Base-by-base conservation (phyloP, 2,113 vertebrate genomes). In the Lipophrys pholis region DNA sequence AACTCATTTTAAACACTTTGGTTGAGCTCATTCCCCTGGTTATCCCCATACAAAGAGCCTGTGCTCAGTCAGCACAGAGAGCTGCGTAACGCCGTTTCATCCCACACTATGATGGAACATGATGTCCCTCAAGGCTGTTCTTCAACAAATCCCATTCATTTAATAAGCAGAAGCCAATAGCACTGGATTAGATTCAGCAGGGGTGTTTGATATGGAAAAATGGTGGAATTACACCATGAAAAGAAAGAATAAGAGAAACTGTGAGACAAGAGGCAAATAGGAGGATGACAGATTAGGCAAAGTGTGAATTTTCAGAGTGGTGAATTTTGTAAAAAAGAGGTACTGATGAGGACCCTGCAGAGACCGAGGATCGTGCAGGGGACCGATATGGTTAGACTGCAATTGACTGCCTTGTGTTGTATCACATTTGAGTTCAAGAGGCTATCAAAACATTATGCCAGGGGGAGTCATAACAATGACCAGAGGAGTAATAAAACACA, bases 71-170 rank as follows among this genome's bases (percentile, higher is more conserved):
- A 80, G 60, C 74, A 65, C 67, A 73, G 68, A 83, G 56, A 5
- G 14, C 36, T 66, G 54, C 56, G 61, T 69, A 77, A 73, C 21
- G 46, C 40, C 1, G 39, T 63, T 84, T 71, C 59, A 76, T 84
- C 51, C 75, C 65, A 71, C 71, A 68, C 60, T 57, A 59, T 5
- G 60, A 78, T 45, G 62, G 73, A 84, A 62, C 61, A 73, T 73
- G 59, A 55, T 14, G 53, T 77, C 76, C 80, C 86, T 73, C 56
- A 73, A 74, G 80, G 85, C 68, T 40, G 40, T 74, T 73, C 59
- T 84, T 90, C 67, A 83, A 89, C 82, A 86, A 86, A 87, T 82
- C 62, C 75, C 58, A 86, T 88, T 86, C 65, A 82, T 85, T 86
- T 76, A 84, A 89, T 82, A 81, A 75, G 67, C 69, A 67, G 76